Evolutionary conservation across 2,797 vertebrate genomes (phyloP).

Genomic region (Sebastes glaucus): DNA sequence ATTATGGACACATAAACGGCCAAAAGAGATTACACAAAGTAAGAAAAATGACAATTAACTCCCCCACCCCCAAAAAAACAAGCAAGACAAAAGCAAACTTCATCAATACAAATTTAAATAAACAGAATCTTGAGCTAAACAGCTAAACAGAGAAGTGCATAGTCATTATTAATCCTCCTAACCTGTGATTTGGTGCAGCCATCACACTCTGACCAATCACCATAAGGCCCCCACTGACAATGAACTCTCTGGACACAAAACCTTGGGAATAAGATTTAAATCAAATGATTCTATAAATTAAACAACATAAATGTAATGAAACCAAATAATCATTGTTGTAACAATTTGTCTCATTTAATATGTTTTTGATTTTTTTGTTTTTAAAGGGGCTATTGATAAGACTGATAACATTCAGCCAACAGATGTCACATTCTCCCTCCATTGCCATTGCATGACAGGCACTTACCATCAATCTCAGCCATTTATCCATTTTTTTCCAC

Average conservation of each 20-base stretch:
- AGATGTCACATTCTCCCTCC: too few species aligned
- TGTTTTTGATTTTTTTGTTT: background rate
- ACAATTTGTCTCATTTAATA: background rate
- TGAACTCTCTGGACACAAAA: constrained; percentile 70
- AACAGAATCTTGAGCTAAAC: background rate
- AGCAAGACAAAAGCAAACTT: too few species aligned
- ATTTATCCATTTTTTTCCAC: too few species aligned
- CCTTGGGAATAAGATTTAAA: constrained; percentile 30
- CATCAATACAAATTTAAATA: too few species aligned
- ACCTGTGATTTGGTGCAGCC: constrained; percentile 91
- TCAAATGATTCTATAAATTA: background rate
- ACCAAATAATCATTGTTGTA: background rate
- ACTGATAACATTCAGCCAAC: accelerated
- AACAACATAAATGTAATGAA: background rate
- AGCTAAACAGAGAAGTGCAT: background rate
- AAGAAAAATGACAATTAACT: too few species aligned
- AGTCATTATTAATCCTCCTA: background rate
- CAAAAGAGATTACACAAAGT: too few species aligned
- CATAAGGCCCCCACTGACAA: constrained; percentile 88
- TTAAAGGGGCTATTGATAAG: background rate
- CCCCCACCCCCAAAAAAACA: background rate
- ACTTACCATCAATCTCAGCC: too few species aligned
- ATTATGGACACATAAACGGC: too few species aligned
- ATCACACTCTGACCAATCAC: constrained; percentile 90
- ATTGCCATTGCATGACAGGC: too few species aligned